Conservation (phyloP, 2,888 invertebrate species). For the Cistogaster globosa region DNA sequence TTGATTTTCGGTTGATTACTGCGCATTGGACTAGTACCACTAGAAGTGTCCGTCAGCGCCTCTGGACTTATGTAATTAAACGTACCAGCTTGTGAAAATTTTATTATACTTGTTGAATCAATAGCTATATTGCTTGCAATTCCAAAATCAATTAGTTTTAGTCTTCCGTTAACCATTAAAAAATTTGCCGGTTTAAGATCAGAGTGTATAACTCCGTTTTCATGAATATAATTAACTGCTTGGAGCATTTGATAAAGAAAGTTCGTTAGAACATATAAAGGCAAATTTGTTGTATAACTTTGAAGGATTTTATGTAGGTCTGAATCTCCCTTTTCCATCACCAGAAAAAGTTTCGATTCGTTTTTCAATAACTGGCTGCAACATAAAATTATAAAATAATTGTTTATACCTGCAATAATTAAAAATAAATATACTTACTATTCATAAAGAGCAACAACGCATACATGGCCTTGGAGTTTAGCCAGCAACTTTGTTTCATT, state of each 20-base stretch:
- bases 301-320: conserved; percentile 92
- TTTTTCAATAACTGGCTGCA: conserved; percentile 88
- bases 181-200: conserved; percentile 99
- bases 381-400: conserved; percentile 51
- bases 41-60: conserved; percentile 88
- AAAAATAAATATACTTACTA: conserved; percentile 87
- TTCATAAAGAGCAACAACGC: conserved; percentile 93
- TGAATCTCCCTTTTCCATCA: conserved; percentile 96
- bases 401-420: conserved; percentile 77
- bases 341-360: conserved; percentile 89
- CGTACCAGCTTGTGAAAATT: conserved; percentile 92
- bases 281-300: conserved; percentile 85
- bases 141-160: conserved; percentile 99
- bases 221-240: conserved; percentile 95
- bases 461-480: conserved; percentile 90
- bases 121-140: conserved; percentile 94
- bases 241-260: conserved; percentile 97
- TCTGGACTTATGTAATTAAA: conserved; percentile 98
- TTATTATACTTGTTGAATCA: conserved; percentile 95
- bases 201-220: conserved; percentile 96
- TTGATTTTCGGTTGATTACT: conserved; percentile 84
- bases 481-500: conserved; percentile 94
- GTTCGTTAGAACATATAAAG: conserved; percentile 90
- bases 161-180: conserved; percentile 90
- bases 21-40: conserved; percentile 81